Evolutionary conservation across 2,797 vertebrate species (phyloP), one percentile per base, ranked within the genome.

Genomic region (Florisuga fusca): DNA sequence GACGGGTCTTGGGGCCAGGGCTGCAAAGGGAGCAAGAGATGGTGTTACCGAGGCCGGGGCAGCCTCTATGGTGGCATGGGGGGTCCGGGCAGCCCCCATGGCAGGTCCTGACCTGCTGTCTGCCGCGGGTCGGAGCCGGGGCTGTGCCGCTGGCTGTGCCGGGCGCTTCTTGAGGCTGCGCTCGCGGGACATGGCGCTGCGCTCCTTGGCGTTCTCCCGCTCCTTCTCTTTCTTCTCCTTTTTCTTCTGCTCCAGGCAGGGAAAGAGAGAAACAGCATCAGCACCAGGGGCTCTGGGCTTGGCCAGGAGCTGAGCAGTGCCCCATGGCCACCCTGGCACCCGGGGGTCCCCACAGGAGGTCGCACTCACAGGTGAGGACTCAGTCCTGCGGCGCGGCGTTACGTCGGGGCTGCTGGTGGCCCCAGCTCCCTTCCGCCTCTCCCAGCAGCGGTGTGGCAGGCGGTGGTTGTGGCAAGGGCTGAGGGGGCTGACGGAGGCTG

Each of bases 171-270:
- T 99, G 67, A 99, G 96, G 92, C 98, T 98, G 88, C 98, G 99
- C 84, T 99, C 99, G 7, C 99, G 98, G 74, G 97, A 98, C 80
- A 99, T 98, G 78, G 99, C 98, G 2, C 96, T 99, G 96, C 98
- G 99, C 96, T 99, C 99, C 95, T 99, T 99, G 94, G 99, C 99
- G 1, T 99, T 99, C 96, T 99, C 99, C 78, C 99, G 96, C 59
- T 99, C 99, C 92, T 99, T 99, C 97, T 99, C 99, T 89, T 98
- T 99, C 98, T 99, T 99, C 95, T 99, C 99, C 93, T 99, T 99
- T 96, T 98, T 99, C 96, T 98, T 98, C 97, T 99, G 97, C 80
- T 87, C 82, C 63, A 0, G 3, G 3, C 48, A 1, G 15, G 4
- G 19, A 57, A 29, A 66, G 69, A 84, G 50, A 51, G 27, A 45